Percentiles rank a stretch among this genome's conserved stretches.
Evolutionary conservation across 2,888 invertebrate genomes (phyloP).

Genomic region (Philopedon plagiatum): DNA sequence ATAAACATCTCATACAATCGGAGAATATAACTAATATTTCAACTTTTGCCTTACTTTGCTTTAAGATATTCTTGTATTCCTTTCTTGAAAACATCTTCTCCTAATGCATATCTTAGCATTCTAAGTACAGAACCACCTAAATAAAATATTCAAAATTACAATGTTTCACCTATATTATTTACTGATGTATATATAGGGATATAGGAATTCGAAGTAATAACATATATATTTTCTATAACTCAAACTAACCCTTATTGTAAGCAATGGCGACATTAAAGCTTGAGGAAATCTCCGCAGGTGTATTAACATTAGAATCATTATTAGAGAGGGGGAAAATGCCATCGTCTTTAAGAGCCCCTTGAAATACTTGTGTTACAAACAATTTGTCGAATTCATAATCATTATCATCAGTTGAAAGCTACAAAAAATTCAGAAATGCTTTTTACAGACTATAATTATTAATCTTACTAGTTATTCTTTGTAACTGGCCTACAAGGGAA

Average conservation of each 20-base stretch:
- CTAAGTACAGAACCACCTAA: constrained; percentile 67
- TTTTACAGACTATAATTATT: too few species aligned
- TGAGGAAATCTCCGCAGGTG: constrained; percentile 70
- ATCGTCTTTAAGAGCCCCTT: constrained; percentile 65
- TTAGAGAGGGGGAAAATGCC: constrained; percentile 73
- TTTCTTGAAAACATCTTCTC: constrained; percentile 69
- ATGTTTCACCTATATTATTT: too few species aligned
- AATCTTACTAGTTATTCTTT: too few species aligned
- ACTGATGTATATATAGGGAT: too few species aligned
- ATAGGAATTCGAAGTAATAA: too few species aligned
- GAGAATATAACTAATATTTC: too few species aligned
- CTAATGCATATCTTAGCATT: constrained; percentile 77
- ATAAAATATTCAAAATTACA: too few species aligned
- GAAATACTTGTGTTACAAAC: constrained; percentile 78
- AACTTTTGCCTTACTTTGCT: constrained; percentile 72
- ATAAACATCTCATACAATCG: too few species aligned
- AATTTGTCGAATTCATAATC: constrained; percentile 66
- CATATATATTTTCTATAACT: too few species aligned
- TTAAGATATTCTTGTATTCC: constrained; percentile 73
- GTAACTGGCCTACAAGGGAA: too few species aligned
- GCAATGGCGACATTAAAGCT: constrained; percentile 76
- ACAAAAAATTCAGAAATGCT: background rate
- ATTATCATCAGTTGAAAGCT: constrained; percentile 6
- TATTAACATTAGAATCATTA: constrained; percentile 64
- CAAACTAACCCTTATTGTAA: constrained; percentile 76